Percentiles rank a stretch among this genome's conserved stretches.
These are phyloP conservation scores for Alectura lathami DNA, from an alignment of 2,113 vertebrate genomes.

Conservation along the genomic window DNA sequence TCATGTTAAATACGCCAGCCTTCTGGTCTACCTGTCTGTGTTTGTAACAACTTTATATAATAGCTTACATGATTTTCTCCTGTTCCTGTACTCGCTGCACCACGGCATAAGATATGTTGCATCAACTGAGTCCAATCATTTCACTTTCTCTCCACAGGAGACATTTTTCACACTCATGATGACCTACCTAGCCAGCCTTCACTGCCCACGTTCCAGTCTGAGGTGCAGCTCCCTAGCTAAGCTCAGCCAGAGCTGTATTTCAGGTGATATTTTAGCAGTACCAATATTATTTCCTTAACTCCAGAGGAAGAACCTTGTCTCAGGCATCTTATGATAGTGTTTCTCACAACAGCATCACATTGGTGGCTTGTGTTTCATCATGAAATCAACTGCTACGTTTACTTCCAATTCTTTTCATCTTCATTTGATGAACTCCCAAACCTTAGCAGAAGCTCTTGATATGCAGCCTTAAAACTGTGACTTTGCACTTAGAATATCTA, in stretches of 20 bases:
- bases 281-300: neutral
- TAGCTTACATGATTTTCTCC: neutral
- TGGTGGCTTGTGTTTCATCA: neutral
- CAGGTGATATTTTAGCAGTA: neutral
- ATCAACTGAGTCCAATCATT: neutral
- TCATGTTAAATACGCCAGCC: neutral
- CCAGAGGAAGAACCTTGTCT: neutral
- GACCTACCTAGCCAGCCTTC: neutral
- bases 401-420: neutral
- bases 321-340: neutral
- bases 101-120: accelerated
- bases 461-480: neutral
- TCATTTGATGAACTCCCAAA: neutral
- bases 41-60: neutral
- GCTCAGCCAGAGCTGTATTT: neutral
- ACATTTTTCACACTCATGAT: neutral
- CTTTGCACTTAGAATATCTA: neutral
- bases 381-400: neutral
- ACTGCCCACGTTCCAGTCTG: neutral
- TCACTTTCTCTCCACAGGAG: neutral
- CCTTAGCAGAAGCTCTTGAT: neutral
- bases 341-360: neutral
- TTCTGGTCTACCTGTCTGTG: neutral
- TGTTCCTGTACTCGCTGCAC: neutral
- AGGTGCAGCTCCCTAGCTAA: neutral